Conservation (phyloP, 2,113 vertebrate genomes). For the Hoplias malabaricus region DNA sequence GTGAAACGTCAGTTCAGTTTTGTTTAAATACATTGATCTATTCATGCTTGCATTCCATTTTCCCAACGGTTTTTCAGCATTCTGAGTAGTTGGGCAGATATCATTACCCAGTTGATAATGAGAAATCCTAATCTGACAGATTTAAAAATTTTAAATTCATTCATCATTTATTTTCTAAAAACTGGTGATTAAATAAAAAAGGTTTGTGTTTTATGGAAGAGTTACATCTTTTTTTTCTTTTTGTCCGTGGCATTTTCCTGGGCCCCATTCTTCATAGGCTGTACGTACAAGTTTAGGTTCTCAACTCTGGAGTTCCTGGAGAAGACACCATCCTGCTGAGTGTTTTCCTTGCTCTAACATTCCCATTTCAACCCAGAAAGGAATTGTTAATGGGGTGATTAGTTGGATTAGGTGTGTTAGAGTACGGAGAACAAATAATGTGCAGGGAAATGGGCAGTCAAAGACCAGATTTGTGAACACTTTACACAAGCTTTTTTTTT, state of each 20-base stretch:
- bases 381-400: neutral
- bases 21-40: slow-evolving; percentile 2
- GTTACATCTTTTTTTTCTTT: slow-evolving; percentile 10
- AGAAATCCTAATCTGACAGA: neutral
- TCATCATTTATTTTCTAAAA: neutral
- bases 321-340: too few species aligned
- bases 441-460: neutral
- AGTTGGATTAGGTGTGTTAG: neutral
- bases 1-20: slow-evolving; percentile 18
- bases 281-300: neutral
- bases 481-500: neutral
- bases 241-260: slow-evolving; percentile 32
- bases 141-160: neutral
- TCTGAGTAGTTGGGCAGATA: neutral
- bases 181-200: neutral
- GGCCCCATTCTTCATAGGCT: slow-evolving; percentile 40
- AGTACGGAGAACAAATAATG: neutral
- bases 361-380: neutral
- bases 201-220: neutral
- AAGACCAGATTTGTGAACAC: neutral
- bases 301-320: neutral
- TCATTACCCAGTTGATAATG: neutral
- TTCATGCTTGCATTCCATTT: slow-evolving; percentile 5
- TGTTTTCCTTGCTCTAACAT: neutral
- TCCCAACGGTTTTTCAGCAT: neutral